Conservation (phyloP, 2,888 invertebrate species). For the Tenthredo distinguenda region DNA sequence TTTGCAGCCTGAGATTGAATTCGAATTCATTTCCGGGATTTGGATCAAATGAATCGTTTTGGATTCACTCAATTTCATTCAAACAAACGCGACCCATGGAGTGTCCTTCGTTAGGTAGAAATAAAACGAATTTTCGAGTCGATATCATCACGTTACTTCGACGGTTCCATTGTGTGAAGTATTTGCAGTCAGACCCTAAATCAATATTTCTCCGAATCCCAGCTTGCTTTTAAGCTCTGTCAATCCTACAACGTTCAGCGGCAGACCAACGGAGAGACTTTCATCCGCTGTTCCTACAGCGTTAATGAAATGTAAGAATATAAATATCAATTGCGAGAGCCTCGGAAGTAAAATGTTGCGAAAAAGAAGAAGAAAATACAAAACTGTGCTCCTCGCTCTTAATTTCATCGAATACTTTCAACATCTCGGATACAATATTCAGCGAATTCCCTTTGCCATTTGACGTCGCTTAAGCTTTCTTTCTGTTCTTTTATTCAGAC, state of each 20-base stretch:
- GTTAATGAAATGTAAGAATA: neutral
- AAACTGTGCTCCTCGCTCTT: neutral
- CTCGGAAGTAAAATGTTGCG: neutral
- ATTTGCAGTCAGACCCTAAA: neutral
- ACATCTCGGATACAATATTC: neutral
- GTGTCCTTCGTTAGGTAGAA: neutral
- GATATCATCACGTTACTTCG: neutral
- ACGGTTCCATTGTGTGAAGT: neutral
- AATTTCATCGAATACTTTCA: neutral
- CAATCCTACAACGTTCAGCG: neutral
- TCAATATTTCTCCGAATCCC: neutral
- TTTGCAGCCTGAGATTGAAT: neutral
- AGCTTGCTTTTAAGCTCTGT: neutral
- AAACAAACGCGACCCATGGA: neutral
- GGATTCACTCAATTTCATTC: neutral
- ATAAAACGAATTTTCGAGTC: neutral
- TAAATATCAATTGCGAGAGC: neutral
- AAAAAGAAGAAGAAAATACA: neutral
- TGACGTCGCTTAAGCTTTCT: neutral
- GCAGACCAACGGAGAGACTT: neutral
- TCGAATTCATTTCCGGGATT: neutral
- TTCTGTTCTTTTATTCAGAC: neutral
- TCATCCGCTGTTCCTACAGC: neutral
- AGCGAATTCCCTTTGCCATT: neutral
- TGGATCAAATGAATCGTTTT: neutral